Evolutionary conservation across 2,113 vertebrate genomes (phyloP).

Genomic region (Mormyrus iriodes): DNA sequence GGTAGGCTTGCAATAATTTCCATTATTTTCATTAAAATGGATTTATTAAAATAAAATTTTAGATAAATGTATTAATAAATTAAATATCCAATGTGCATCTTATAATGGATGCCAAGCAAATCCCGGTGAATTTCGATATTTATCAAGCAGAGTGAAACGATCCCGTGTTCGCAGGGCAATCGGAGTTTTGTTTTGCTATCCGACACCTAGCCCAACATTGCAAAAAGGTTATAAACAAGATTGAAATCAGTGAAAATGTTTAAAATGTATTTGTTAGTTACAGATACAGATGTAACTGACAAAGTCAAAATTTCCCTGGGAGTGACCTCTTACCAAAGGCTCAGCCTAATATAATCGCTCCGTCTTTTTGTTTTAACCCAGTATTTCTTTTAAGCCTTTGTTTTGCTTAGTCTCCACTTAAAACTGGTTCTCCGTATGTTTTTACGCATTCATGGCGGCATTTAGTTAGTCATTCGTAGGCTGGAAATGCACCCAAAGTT

Average conservation of each 20-base stretch:
- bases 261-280: neutral
- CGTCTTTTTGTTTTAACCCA: too few relatives aligned
- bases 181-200: neutral
- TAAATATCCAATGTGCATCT: neutral
- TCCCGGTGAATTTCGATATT: neutral
- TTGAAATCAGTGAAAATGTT: neutral
- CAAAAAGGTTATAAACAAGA: neutral
- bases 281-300: neutral
- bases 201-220: neutral
- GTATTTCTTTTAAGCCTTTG: neutral
- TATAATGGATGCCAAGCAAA: neutral
- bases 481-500: neutral
- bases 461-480: neutral
- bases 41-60: neutral
- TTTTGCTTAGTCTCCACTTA: neutral
- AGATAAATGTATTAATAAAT: neutral
- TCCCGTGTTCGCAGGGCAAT: neutral
- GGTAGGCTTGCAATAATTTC: neutral
- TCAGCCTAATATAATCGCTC: too few relatives aligned
- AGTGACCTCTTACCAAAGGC: too few relatives aligned
- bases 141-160: neutral
- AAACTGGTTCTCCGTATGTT: neutral
- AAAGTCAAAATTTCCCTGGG: neutral
- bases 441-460: neutral
- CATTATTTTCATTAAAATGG: neutral